These are phyloP conservation scores for Eilema caniola DNA, from an alignment of 2,888 invertebrate genomes.

Conservation along the genomic window DNA sequence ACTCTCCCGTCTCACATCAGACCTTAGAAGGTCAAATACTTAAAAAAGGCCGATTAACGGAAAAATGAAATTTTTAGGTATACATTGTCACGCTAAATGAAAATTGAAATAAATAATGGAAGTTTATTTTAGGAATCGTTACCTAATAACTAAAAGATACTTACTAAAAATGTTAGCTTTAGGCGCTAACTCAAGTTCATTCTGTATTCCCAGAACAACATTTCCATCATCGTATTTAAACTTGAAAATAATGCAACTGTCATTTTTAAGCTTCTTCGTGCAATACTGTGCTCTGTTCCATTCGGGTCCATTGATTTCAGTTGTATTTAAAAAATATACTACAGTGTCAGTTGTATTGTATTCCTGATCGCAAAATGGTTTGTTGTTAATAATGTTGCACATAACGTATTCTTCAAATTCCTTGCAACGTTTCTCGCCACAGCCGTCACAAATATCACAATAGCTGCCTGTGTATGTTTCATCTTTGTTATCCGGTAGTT, in stretches of 20 bases:
- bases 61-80: too few species aligned
- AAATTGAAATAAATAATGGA: too few species aligned
- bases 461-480: constrained; percentile 86
- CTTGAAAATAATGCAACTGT: constrained; percentile 64
- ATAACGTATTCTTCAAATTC: constrained; percentile 90
- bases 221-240: constrained; percentile 57
- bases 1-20: too few species aligned
- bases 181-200: constrained; percentile 62
- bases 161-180: constrained; percentile 70
- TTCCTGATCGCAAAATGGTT: constrained; percentile 58
- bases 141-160: constrained; percentile 38
- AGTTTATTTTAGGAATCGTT: too few species aligned
- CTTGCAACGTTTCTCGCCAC: constrained; percentile 89
- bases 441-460: constrained; percentile 92
- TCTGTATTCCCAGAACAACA: constrained; percentile 69
- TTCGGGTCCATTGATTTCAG: constrained; percentile 55
- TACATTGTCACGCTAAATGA: too few species aligned
- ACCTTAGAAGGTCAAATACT: not conserved
- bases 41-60: too few species aligned
- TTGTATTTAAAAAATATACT: constrained; percentile 58
- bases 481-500: constrained; percentile 63
- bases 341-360: constrained; percentile 50
- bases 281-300: constrained; percentile 65
- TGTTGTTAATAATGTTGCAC: constrained; percentile 76
- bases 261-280: constrained; percentile 57